phyloP scores from a whole-genome alignment of 2,113 vertebrate genomes.

The Gallinago media region DNA sequence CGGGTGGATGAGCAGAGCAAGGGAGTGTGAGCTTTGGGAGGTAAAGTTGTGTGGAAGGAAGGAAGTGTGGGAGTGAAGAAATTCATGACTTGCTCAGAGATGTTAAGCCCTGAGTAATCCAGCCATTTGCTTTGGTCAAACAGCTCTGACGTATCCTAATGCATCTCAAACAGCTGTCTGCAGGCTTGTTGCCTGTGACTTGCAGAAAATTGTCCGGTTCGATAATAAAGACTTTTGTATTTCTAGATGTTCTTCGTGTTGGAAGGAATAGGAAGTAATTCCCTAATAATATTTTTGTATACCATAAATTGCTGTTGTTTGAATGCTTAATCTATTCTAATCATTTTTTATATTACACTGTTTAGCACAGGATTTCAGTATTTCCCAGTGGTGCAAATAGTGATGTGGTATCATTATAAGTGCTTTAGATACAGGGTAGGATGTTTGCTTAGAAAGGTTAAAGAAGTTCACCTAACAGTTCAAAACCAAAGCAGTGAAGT shows the following conservation, averaged over 20 bases:
- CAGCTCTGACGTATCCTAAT: neutral
- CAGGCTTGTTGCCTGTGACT: neutral
- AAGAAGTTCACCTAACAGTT: neutral
- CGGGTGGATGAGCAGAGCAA: neutral
- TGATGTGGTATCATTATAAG: accelerated
- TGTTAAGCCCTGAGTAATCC: neutral
- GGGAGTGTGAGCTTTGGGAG: accelerated
- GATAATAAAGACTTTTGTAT: neutral
- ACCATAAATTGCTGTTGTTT: neutral
- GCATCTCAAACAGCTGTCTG: neutral
- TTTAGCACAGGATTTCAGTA: neutral
- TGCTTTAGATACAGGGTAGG: neutral
- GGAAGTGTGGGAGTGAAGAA: neutral
- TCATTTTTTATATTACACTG: accelerated
- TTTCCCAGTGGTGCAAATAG: neutral
- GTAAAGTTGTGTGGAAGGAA: neutral
- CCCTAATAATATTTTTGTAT: neutral
- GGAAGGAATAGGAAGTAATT: neutral
- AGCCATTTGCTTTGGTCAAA: accelerated
- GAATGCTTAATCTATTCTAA: neutral
- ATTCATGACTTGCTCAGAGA: neutral
- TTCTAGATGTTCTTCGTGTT: neutral
- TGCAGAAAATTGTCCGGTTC: neutral
- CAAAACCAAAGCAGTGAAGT: neutral
- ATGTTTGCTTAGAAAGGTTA: neutral